Evolutionary conservation across 2,113 vertebrate genomes (phyloP), one percentile per base, ranked within the genome.

Genomic region (Sorex araneus): DNA sequence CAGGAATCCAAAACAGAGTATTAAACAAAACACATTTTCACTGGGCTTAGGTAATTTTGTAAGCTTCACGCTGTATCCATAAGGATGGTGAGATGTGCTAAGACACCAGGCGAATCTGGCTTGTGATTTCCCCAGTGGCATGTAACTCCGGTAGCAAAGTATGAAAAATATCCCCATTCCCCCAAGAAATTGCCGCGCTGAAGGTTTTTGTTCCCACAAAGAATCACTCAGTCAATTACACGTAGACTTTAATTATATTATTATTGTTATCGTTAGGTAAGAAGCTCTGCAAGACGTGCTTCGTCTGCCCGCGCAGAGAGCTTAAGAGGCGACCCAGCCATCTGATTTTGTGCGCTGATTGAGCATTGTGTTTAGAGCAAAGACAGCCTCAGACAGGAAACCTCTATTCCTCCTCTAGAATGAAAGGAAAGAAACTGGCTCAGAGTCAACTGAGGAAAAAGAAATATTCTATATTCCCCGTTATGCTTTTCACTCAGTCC

Each of bases 171-270:
- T 8, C 80, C 89, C 9, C 4, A 64, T 18, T 45, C 2, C 3
- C 57, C 36, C 18, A 57, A 69, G 45, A 79, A 92, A 71, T 43
- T 34, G 28, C 60, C 69, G 45, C 32, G 19, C 16, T 34, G 40
- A 54, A 78, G 77, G 47, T 47, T 87, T 40, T 87, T 69, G 64
- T 73, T 67, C 78, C 81, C 82, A 63, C 78, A 79, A 90, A 83
- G 23, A 84, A 76, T 43, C 71, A 2, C 66, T 79, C 50, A 43
- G 32, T 71, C 64, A 60, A 47, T 18, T 66, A 57, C 0, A 23
- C 27, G n/a, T 43, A 30, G 18, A 25, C 21, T 34, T 84, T 83
- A 23, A 70, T 88, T 84, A n/a, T 15, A 11, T n/a, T 30, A 19
- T 64, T n/a, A 36, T 64, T 30, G 11, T 70, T 78, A 23, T 0